Evolutionary conservation across 2,888 invertebrate genomes (phyloP).

Genomic region (Idaea straminata): DNA sequence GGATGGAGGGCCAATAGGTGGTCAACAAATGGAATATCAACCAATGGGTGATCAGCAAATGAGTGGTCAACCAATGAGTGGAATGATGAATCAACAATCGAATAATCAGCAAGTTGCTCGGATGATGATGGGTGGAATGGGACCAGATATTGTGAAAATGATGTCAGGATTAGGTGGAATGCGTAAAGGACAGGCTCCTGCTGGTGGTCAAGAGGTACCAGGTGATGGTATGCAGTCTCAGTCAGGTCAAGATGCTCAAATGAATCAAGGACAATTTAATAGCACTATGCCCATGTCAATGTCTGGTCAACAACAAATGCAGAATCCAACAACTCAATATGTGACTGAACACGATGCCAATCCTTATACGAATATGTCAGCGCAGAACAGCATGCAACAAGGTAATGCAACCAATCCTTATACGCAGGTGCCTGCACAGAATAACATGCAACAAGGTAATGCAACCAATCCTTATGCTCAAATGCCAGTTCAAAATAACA

Average conservation of each 20-base stretch:
- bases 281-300: slow-evolving; percentile 19
- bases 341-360: slow-evolving; percentile 35
- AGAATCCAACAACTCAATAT: slow-evolving; percentile 32
- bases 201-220: slow-evolving; percentile 20
- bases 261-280: slow-evolving; percentile 26
- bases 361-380: slow-evolving; percentile 26
- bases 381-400: slow-evolving; percentile 30
- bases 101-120: slow-evolving; percentile 12
- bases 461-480: not conserved
- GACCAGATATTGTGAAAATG: slow-evolving; percentile 60
- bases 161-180: slow-evolving; percentile 38
- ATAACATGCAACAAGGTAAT: not conserved
- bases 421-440: not conserved
- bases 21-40: not conserved
- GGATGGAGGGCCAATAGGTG: not conserved
- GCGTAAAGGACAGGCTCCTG: slow-evolving; percentile 19
- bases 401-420: slow-evolving; percentile 11
- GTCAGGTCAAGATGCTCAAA: slow-evolving; percentile 28
- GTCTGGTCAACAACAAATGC: slow-evolving; percentile 27
- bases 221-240: slow-evolving; percentile 44
- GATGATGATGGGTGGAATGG: slow-evolving; percentile 52
- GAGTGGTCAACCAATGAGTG: slow-evolving; percentile 4
- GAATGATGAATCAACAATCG: slow-evolving; percentile 11
- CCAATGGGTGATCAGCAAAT: not conserved
- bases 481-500: slow-evolving; percentile 1